phyloP scores from a whole-genome alignment of 92 coral and sea anemone species.

The Heteractis magnifica region DNA sequence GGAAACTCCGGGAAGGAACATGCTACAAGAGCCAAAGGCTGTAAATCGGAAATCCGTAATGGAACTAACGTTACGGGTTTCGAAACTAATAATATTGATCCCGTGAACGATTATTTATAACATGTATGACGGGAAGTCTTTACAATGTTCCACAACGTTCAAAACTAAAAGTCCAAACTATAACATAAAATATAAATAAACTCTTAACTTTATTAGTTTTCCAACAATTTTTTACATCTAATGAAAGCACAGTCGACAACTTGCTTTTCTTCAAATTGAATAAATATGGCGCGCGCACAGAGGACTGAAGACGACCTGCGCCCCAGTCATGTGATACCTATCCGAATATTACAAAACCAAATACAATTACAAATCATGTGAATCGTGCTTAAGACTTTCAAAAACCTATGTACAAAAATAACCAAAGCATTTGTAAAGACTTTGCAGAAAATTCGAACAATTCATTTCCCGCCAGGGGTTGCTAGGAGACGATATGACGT shows the following conservation, averaged over 20 bases:
- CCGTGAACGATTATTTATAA: no score
- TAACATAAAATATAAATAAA: neutral
- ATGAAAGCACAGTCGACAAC: neutral
- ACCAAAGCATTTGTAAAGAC: neutral
- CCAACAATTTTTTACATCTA: neutral
- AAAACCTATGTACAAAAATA: neutral
- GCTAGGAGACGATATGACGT: neutral
- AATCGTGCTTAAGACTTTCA: neutral
- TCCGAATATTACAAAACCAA: neutral
- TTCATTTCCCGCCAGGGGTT: neutral
- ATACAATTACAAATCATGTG: neutral
- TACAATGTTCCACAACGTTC: no score
- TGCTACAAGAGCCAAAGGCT: no score
- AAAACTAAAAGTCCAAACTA: no score
- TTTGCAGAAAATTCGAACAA: neutral
- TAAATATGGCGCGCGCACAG: neutral
- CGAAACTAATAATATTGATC: no score
- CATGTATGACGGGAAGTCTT: no score
- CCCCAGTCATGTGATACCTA: neutral
- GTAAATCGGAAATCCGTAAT: no score
- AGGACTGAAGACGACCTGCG: constrained; percentile 8
- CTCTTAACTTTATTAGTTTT: neutral
- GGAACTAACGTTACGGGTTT: no score
- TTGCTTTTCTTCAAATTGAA: neutral
- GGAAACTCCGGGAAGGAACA: no score